These are phyloP conservation scores for Apamea monoglypha DNA, from an alignment of 2,888 invertebrate species.

Conservation along the genomic window DNA sequence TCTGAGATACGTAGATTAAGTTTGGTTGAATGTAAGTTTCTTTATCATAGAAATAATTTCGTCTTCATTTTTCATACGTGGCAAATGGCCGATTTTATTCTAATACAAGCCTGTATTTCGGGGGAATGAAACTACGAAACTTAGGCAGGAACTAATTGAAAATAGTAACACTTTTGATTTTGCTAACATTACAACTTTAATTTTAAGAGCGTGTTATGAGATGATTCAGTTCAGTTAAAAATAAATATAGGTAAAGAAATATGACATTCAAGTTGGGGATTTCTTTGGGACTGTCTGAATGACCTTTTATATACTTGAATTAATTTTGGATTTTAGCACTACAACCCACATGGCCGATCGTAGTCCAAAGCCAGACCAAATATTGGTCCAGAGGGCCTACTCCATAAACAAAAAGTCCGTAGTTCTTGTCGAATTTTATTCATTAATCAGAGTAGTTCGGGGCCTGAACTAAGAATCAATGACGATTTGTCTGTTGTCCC, in stretches of 20 bases:
- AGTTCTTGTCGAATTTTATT: too few species aligned
- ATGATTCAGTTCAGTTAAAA: too few species aligned
- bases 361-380: background rate
- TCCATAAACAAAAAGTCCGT: background rate
- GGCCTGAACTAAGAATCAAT: too few species aligned
- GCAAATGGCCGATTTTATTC: background rate
- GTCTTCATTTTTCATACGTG: background rate
- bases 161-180: background rate
- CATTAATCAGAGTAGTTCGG: too few species aligned
- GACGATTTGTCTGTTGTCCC: too few species aligned
- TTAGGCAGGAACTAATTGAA: conserved; percentile 1
- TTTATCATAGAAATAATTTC: background rate
- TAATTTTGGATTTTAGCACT: background rate
- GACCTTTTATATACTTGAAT: background rate
- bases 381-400: background rate
- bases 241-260: background rate
- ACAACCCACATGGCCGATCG: background rate
- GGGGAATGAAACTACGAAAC: background rate
- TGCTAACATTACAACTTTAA: background rate
- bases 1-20: background rate
- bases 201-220: background rate
- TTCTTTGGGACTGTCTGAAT: background rate
- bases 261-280: background rate
- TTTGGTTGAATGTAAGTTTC: too few species aligned
- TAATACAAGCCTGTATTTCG: background rate